Percentiles rank a stretch among this genome's conserved stretches.
These are phyloP conservation scores for Cheiracanthium punctorium DNA, from an alignment of 2,888 invertebrate genomes.

Conservation along the genomic window DNA sequence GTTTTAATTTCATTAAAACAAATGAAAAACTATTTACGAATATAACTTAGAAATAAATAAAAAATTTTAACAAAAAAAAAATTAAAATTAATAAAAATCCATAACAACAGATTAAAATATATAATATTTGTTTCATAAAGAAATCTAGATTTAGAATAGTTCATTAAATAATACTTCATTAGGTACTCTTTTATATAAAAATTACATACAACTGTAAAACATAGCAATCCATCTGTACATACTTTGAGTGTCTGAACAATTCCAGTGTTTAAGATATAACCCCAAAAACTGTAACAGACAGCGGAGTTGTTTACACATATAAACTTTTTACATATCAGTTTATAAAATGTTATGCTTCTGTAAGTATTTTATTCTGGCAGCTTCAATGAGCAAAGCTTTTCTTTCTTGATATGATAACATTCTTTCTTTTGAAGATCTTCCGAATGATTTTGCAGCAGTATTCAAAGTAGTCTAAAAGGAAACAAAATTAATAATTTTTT, in stretches of 20 bases:
- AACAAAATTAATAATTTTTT: not conserved
- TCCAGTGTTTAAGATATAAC: not conserved
- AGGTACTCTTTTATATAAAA: too few species aligned
- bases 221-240: conserved; percentile 36
- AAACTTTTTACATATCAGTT: not conserved
- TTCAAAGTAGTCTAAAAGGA: conserved; percentile 71
- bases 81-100: too few species aligned
- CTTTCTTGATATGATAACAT: conserved; percentile 86
- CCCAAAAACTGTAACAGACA: not conserved
- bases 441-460: conserved; percentile 76
- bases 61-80: too few species aligned
- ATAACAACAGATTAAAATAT: too few species aligned
- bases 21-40: too few species aligned
- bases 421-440: conserved; percentile 79
- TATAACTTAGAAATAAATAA: too few species aligned
- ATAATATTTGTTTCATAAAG: too few species aligned
- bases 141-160: too few species aligned
- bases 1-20: too few species aligned
- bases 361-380: conserved; percentile 85
- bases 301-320: not conserved
- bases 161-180: too few species aligned
- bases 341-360: conserved; percentile 81
- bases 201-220: conserved; percentile 44
- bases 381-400: conserved; percentile 86
- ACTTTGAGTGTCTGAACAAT: conserved; percentile 32